Percentiles rank a stretch among this genome's conserved stretches.
These are phyloP conservation scores for Pachliopta kotzebuea DNA, from an alignment of 2,888 invertebrate species.

Conservation along the genomic window DNA sequence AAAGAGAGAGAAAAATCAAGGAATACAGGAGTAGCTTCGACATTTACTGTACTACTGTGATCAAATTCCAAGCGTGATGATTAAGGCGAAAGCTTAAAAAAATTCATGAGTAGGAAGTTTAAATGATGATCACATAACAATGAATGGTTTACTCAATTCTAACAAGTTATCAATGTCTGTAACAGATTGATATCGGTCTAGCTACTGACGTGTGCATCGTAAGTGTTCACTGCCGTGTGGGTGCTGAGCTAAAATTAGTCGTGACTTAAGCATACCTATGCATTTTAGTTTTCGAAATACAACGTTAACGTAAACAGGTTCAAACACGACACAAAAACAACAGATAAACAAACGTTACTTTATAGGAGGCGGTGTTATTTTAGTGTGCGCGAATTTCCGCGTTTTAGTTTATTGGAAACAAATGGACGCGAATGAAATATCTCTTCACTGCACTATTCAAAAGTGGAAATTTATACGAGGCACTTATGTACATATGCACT, in stretches of 20 bases:
- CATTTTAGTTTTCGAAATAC: not conserved
- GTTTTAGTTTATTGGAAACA: not conserved
- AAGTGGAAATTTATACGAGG: too few relatives aligned
- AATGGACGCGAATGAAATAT: not conserved
- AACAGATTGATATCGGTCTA: not conserved
- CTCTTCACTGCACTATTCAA: too few relatives aligned
- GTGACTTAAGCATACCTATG: not conserved
- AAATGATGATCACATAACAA: too few relatives aligned
- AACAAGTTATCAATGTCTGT: too few relatives aligned
- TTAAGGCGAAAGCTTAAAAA: too few relatives aligned
- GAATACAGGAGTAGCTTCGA: too few relatives aligned
- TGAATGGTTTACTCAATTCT: too few relatives aligned
- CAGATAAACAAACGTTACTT: not conserved
- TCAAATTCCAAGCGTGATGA: too few relatives aligned
- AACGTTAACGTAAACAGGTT: not conserved
- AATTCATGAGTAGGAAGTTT: too few relatives aligned
- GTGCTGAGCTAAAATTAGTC: not conserved
- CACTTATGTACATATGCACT: not conserved
- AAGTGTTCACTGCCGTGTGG: not conserved
- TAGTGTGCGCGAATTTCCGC: not conserved
- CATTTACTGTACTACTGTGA: too few relatives aligned
- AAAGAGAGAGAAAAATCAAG: too few relatives aligned
- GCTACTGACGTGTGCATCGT: not conserved
- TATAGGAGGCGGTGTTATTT: not conserved
- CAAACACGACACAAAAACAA: not conserved